Evolutionary conservation across 1,140 invertebrate species (phyloP).

Genomic region (Drosophila quadrilineata): DNA sequence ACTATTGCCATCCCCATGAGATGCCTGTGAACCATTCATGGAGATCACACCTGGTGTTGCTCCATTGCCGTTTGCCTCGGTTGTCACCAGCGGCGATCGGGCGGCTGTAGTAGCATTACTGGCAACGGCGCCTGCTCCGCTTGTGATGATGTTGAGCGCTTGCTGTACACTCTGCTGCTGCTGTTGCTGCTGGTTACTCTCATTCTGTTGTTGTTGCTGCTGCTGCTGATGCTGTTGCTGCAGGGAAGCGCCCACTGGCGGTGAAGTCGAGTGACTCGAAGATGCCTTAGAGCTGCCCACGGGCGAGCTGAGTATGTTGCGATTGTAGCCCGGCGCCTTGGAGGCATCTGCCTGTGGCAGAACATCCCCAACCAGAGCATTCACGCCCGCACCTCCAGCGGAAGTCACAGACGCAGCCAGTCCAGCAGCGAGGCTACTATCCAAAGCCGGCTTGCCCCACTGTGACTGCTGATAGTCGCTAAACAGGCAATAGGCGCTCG

Average conservation of each 20-base stretch:
- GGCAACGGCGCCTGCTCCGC: slow-evolving; percentile 33
- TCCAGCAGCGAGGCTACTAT: slow-evolving; percentile 80
- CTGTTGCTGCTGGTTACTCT: slow-evolving; percentile 19
- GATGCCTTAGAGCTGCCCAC: slow-evolving; percentile 85
- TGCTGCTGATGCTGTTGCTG: slow-evolving; percentile 49
- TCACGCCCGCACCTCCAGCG: slow-evolving; percentile 66
- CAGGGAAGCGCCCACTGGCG: slow-evolving; percentile 67
- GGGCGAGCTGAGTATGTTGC: slow-evolving; percentile 87
- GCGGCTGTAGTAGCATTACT: slow-evolving; percentile 38
- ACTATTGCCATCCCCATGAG: slow-evolving; percentile 28
- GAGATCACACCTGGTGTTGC: slow-evolving; percentile 6
- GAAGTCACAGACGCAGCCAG: slow-evolving; percentile 75
- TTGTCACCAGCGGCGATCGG: slow-evolving; percentile 51
- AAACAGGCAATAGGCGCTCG: slow-evolving; percentile 90
- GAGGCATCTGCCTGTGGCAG: slow-evolving; percentile 87
- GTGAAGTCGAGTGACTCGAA: slow-evolving; percentile 83
- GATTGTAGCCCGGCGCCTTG: slow-evolving; percentile 91
- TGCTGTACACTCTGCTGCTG: slow-evolving; percentile 57
- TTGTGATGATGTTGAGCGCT: slow-evolving; percentile 65
- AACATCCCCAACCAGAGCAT: slow-evolving; percentile 82
- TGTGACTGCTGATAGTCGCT: slow-evolving; percentile 86
- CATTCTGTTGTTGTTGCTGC: slow-evolving; percentile 28
- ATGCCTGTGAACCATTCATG: slow-evolving; percentile 48
- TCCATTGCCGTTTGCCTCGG: slow-evolving; percentile 21
- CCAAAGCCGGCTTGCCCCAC: slow-evolving; percentile 82